phyloP scores from a whole-genome alignment of 2,888 invertebrate genomes.

The Lydus trimaculatus region DNA sequence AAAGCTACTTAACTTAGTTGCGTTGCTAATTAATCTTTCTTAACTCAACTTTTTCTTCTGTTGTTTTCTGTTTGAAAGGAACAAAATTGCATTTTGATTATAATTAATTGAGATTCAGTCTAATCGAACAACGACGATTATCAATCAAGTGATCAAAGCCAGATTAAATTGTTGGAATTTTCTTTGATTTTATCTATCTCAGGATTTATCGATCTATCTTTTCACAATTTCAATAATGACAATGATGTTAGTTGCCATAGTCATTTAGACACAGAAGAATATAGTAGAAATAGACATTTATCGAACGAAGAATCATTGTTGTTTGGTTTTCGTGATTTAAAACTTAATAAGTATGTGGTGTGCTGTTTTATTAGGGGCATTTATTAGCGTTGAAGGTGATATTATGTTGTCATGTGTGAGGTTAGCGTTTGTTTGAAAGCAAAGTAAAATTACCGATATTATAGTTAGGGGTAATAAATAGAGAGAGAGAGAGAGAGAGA shows the following conservation, averaged over 20 bases:
- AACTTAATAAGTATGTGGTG: not conserved
- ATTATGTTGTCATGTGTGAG: not conserved
- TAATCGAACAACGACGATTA: not conserved
- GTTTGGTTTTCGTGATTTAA: not conserved
- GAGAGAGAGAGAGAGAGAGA: too few relatives aligned
- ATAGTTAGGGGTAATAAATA: not conserved
- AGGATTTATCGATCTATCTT: not conserved
- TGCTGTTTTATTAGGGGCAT: not conserved
- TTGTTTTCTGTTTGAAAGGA: not conserved
- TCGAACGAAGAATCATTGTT: not conserved
- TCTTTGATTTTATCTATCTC: not conserved
- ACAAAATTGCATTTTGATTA: not conserved
- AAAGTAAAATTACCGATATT: not conserved
- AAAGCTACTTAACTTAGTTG: not conserved
- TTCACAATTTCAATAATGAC: too few relatives aligned
- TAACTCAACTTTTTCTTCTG: not conserved
- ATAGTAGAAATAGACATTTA: not conserved
- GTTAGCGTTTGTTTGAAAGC: not conserved
- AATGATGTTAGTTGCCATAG: too few relatives aligned
- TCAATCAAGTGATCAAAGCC: constrained; percentile 1
- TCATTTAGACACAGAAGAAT: too few relatives aligned
- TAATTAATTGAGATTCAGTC: not conserved
- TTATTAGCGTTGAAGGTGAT: not conserved
- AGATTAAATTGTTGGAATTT: not conserved
- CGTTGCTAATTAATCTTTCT: not conserved